These are phyloP conservation scores for Heliconius eleuchia DNA, from an alignment of 1,140 invertebrate genomes.

Conservation along the genomic window DNA sequence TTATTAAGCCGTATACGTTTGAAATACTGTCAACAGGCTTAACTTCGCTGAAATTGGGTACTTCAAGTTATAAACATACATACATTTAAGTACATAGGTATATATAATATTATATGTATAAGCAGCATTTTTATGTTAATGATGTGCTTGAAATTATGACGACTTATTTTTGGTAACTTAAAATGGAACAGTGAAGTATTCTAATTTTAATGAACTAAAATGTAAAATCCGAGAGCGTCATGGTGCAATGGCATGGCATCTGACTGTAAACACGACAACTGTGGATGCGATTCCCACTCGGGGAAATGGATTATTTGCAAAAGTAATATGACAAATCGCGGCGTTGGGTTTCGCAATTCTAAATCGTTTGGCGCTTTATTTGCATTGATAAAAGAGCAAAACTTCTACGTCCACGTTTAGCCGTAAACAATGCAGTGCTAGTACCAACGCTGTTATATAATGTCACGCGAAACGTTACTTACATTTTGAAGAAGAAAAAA, in stretches of 20 bases:
- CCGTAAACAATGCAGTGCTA: too few relatives aligned
- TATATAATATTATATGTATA: background rate
- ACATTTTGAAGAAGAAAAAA: too few relatives aligned
- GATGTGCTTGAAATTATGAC: background rate
- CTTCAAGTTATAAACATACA: background rate
- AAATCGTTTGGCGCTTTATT: background rate
- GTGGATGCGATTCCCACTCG: too few relatives aligned
- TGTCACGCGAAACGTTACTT: too few relatives aligned
- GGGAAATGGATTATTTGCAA: too few relatives aligned
- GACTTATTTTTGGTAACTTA: background rate
- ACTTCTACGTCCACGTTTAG: too few relatives aligned
- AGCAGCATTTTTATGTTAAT: background rate
- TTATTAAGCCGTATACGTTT: conserved; percentile 14
- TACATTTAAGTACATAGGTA: background rate
- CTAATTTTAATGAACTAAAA: background rate
- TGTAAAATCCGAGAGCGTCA: too few relatives aligned
- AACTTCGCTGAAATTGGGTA: conserved; percentile 5
- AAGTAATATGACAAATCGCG: background rate
- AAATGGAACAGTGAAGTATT: background rate
- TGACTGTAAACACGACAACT: background rate
- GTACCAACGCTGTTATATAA: too few relatives aligned
- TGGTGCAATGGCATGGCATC: too few relatives aligned
- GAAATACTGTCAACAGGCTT: background rate
- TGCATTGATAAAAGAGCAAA: too few relatives aligned
- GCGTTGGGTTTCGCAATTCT: background rate